A percentile compares a stretch with the other conserved stretches of the same genome.
Evolutionary conservation across 2,113 vertebrate genomes (phyloP).

Genomic region (Hemichromis elongatus): DNA sequence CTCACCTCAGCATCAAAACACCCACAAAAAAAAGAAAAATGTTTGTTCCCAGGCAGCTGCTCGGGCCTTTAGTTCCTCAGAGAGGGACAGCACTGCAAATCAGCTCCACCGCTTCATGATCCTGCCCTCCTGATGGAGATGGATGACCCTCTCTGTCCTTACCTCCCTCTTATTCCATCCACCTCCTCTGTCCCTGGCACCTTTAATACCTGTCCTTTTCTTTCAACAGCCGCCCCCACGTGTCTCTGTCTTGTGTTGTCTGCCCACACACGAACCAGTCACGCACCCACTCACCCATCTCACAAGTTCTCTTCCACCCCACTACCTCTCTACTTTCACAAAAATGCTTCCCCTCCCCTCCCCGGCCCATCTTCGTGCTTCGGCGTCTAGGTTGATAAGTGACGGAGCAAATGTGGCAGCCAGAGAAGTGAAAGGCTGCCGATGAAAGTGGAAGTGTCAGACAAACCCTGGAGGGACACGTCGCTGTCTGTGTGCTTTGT

Average conservation of each 20-base stretch:
- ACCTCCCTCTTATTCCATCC: neutral
- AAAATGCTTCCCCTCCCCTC: neutral
- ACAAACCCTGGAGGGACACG: conserved; percentile 20
- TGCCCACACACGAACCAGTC: neutral
- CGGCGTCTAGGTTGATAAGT: conserved; percentile 32
- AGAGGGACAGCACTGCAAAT: conserved; percentile 17
- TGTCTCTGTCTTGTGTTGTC: neutral
- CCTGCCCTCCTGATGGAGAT: conserved; percentile 30
- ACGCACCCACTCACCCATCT: neutral
- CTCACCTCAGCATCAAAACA: neutral
- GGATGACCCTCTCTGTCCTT: neutral
- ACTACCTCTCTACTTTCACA: neutral
- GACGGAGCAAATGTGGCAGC: conserved; percentile 21
- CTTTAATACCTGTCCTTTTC: neutral
- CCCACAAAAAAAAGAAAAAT: neutral
- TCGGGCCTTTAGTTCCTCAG: neutral
- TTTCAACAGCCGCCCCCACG: neutral
- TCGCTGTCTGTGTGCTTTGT: neutral
- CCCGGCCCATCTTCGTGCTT: neutral
- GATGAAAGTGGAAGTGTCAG: conserved; percentile 60
- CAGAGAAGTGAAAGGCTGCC: conserved; percentile 22
- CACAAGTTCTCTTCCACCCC: neutral
- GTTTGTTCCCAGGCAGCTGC: neutral
- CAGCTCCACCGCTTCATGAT: neutral
- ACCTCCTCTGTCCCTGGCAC: neutral